Percentiles rank a stretch among this genome's conserved stretches.
phyloP scores from a whole-genome alignment of 2,888 invertebrate species.

The Ophion ellenae region DNA sequence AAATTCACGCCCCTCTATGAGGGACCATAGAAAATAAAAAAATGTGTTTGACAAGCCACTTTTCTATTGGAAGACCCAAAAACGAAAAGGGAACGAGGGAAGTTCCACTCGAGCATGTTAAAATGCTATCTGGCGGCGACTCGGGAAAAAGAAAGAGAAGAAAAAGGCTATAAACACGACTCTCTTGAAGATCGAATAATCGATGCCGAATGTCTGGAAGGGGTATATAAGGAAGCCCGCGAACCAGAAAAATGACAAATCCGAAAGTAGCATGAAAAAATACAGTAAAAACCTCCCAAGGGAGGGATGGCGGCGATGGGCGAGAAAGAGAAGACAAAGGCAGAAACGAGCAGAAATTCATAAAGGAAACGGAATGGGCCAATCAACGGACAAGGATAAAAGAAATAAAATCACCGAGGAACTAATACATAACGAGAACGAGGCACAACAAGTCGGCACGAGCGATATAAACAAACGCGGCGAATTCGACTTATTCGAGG shows the following conservation, averaged over 20 bases:
- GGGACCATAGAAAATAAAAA: not conserved
- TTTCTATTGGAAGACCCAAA: conserved; percentile 30
- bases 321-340: too few relatives aligned
- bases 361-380: not conserved
- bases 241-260: too few relatives aligned
- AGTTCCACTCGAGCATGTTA: conserved; percentile 12
- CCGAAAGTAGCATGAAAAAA: too few relatives aligned
- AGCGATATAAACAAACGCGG: not conserved
- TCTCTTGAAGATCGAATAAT: not conserved
- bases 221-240: too few relatives aligned
- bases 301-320: not conserved
- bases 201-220: not conserved
- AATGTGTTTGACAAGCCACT: not conserved
- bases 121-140: not conserved
- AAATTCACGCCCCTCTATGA: conserved; percentile 10
- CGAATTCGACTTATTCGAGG: not conserved
- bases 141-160: not conserved
- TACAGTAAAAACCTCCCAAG: too few relatives aligned
- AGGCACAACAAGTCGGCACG: not conserved
- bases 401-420: not conserved
- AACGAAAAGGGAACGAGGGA: conserved; percentile 10
- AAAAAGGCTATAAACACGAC: not conserved
- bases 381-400: not conserved
- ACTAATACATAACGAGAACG: not conserved
- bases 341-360: not conserved